Conservation (phyloP, 2,888 invertebrate genomes). For the Pyrocoelia pectoralis region DNA sequence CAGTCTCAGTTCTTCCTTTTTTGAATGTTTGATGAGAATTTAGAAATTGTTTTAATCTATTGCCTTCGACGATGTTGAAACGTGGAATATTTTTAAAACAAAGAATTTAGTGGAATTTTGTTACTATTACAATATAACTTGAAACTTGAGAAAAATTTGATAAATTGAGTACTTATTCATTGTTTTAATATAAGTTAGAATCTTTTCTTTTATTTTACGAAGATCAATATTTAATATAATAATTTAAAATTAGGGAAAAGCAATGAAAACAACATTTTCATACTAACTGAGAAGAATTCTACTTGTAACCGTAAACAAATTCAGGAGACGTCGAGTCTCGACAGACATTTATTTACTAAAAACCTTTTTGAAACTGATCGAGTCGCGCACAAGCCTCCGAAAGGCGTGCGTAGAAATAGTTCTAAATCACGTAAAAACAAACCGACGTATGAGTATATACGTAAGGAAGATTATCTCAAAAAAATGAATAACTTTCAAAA, state of each 20-base stretch:
- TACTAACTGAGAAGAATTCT: constrained; percentile 33
- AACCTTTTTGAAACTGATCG: constrained; percentile 54
- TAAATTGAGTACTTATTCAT: too few relatives aligned
- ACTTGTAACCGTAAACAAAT: constrained; percentile 45
- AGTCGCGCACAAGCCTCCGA: constrained; percentile 78
- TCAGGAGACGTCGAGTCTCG: constrained; percentile 59
- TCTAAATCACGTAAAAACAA: constrained; percentile 59
- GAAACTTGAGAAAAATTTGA: too few relatives aligned
- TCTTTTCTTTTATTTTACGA: too few relatives aligned
- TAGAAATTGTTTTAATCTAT: too few relatives aligned
- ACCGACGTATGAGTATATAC: constrained; percentile 58
- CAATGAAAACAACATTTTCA: constrained; percentile 29
- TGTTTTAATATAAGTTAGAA: too few relatives aligned
- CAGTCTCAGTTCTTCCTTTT: too few relatives aligned
- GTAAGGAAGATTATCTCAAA: constrained; percentile 55
- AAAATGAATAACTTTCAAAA: constrained; percentile 45
- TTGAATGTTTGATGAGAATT: too few relatives aligned
- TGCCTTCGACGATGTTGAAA: too few relatives aligned
- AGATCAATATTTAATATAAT: too few relatives aligned
- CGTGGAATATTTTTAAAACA: too few relatives aligned
- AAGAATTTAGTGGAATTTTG: too few relatives aligned
- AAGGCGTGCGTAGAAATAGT: constrained; percentile 73
- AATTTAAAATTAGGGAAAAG: constrained; percentile 23
- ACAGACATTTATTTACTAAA: constrained; percentile 58
- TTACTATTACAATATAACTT: too few relatives aligned